Conservation (phyloP, 30 jellyfish, hydroid and myxozoan genomes). For the Aurelia coerulea region DNA sequence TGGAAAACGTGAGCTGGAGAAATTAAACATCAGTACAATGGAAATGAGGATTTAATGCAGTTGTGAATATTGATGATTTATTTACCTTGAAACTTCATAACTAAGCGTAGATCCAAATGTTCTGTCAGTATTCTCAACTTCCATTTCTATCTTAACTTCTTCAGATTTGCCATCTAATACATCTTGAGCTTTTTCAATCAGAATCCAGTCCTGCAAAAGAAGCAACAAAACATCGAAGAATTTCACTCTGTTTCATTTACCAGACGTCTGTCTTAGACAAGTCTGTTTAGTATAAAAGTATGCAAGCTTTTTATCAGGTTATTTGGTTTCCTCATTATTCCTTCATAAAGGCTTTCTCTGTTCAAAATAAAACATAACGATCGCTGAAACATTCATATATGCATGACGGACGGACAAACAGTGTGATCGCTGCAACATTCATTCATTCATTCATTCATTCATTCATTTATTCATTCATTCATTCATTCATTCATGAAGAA, state of each 20-base stretch:
- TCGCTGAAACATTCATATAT: too few species aligned
- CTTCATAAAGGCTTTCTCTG: too few species aligned
- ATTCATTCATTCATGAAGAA: too few species aligned
- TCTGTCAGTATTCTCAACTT: conserved; percentile 75
- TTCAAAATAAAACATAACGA: too few species aligned
- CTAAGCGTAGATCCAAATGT: conserved; percentile 86
- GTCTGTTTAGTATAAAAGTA: too few species aligned
- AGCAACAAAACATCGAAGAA: background rate
- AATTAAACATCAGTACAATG: background rate
- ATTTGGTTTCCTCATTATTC: too few species aligned
- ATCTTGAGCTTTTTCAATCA: conserved; percentile 63
- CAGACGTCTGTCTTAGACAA: too few species aligned
- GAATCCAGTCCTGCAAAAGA: conserved; percentile 41
- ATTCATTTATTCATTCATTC: too few species aligned
- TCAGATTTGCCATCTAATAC: conserved; percentile 63
- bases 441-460: too few species aligned
- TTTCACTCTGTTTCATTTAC: background rate
- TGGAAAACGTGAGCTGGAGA: background rate
- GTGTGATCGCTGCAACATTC: too few species aligned
- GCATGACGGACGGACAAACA: too few species aligned
- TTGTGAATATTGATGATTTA: background rate
- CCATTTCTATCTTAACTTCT: conserved; percentile 66
- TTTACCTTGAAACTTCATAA: conserved; percentile 74
- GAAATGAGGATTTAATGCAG: background rate
- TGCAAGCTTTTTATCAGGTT: too few species aligned